A percentile compares a stretch with the other conserved stretches of the same genome.
Conservation (phyloP, 2,113 vertebrate species). For the Calidris pygmaea region DNA sequence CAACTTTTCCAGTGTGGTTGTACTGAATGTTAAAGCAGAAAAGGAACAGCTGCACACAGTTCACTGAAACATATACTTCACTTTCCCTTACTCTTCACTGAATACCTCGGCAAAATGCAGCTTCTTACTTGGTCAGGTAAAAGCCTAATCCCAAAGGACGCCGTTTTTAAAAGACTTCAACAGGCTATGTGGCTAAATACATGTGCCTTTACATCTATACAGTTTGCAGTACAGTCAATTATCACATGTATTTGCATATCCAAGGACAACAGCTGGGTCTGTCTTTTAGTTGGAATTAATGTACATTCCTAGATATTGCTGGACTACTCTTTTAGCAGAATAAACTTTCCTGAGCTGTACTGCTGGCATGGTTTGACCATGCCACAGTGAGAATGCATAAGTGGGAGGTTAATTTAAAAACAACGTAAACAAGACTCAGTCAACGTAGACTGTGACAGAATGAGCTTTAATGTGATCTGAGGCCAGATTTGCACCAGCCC, state of each 20-base stretch:
- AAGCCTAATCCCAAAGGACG: not conserved
- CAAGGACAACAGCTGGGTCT: not conserved
- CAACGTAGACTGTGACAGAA: not conserved
- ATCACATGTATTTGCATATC: not conserved
- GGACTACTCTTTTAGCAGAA: not conserved
- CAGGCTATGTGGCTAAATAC: not conserved
- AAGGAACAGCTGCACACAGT: not conserved
- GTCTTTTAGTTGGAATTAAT: not conserved
- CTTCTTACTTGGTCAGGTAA: not conserved
- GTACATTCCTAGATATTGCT: not conserved
- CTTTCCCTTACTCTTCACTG: not conserved
- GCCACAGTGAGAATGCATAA: not conserved
- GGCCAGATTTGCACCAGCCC: not conserved
- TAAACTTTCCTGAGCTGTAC: not conserved
- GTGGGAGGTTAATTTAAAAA: not conserved
- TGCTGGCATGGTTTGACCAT: not conserved
- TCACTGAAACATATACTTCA: not conserved
- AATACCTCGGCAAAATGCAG: not conserved
- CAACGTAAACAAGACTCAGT: not conserved
- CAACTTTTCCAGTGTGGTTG: not conserved
- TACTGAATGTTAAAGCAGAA: not conserved
- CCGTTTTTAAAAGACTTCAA: not conserved
- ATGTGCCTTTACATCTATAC: rapidly evolving
- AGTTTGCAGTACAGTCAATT: not conserved
- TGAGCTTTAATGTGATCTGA: not conserved